Evolutionary conservation across 1,140 invertebrate genomes (phyloP).

Genomic region (Scaptomyza hsui): DNA sequence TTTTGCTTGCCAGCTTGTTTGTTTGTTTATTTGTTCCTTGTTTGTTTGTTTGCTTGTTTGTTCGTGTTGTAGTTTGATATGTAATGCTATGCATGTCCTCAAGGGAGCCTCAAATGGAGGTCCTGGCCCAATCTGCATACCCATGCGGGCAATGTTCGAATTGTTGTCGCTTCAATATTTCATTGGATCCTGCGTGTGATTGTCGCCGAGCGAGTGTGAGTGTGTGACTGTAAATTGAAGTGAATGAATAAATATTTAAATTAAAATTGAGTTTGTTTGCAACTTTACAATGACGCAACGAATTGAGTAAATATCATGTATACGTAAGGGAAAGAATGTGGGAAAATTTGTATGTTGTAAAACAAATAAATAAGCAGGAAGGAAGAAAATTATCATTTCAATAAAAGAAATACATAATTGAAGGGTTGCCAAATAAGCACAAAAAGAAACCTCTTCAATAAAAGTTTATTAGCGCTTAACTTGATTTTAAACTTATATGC

Average conservation of each 20-base stretch:
- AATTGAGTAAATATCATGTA: neutral
- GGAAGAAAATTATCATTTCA: neutral
- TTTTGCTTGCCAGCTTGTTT: slow-evolving; percentile 19
- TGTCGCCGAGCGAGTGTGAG: slow-evolving; percentile 9
- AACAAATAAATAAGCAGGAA: neutral
- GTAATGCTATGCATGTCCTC: slow-evolving; percentile 35
- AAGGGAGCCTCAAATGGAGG: neutral
- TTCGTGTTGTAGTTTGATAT: slow-evolving; percentile 49
- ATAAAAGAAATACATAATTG: neutral
- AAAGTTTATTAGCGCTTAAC: too few relatives aligned
- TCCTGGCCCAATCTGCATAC: slow-evolving; percentile 17
- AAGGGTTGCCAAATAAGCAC: too few relatives aligned
- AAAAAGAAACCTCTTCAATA: neutral
- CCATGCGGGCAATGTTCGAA: slow-evolving; percentile 36
- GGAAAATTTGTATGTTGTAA: too few relatives aligned
- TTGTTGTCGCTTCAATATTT: slow-evolving; percentile 49
- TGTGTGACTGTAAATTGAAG: slow-evolving; percentile 2
- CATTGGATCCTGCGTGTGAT: slow-evolving; percentile 24
- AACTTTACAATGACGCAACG: slow-evolving; percentile 8
- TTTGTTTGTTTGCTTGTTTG: slow-evolving; percentile 39
- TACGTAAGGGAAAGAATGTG: neutral
- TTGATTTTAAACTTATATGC: too few relatives aligned
- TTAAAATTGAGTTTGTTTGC: slow-evolving; percentile 43
- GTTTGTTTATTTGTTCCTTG: slow-evolving; percentile 30
- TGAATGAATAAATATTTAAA: slow-evolving; percentile 57